phyloP scores from a whole-genome alignment of 2,888 invertebrate genomes.

The Gisinianus flammeolus region DNA sequence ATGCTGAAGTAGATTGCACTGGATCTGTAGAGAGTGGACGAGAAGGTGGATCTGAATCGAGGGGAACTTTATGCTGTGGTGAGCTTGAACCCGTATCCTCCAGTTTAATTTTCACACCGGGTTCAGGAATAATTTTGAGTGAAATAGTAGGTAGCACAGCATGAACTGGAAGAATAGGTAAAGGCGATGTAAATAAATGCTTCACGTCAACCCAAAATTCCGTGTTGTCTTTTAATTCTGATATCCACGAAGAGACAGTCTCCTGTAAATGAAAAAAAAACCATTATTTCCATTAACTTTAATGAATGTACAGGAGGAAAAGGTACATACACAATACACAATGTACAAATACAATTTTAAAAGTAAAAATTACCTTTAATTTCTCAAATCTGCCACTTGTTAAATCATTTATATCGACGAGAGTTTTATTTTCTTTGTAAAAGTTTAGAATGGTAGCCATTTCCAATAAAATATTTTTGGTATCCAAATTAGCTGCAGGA shows the following conservation, averaged over 20 bases:
- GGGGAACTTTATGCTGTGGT: neutral
- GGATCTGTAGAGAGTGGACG: neutral
- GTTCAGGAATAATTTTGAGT: neutral
- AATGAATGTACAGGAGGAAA: neutral
- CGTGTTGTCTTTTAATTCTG: slow-evolving; percentile 52
- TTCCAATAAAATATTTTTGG: slow-evolving; percentile 52
- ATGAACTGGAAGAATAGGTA: neutral
- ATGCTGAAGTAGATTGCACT: slow-evolving; percentile 19
- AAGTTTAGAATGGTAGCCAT: slow-evolving; percentile 56
- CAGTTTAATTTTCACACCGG: neutral
- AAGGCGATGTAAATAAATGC: slow-evolving; percentile 47
- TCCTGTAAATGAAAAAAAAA: slow-evolving; percentile 43
- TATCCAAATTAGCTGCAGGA: slow-evolving; percentile 52
- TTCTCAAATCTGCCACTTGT: slow-evolving; percentile 54
- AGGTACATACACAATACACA: neutral
- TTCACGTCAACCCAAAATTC: slow-evolving; percentile 58
- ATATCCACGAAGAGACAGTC: slow-evolving; percentile 54
- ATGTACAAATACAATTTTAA: neutral
- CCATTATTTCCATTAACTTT: too few relatives aligned
- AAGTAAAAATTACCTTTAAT: slow-evolving; percentile 55
- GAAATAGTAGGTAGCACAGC: neutral
- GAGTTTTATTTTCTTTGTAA: slow-evolving; percentile 56
- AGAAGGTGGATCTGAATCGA: neutral
- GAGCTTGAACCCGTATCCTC: neutral
- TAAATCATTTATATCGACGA: slow-evolving; percentile 57